A percentile compares a stretch with the other conserved stretches of the same genome.
These are phyloP conservation scores for Agrotis clavis DNA, from an alignment of 2,888 invertebrate species.

Conservation along the genomic window DNA sequence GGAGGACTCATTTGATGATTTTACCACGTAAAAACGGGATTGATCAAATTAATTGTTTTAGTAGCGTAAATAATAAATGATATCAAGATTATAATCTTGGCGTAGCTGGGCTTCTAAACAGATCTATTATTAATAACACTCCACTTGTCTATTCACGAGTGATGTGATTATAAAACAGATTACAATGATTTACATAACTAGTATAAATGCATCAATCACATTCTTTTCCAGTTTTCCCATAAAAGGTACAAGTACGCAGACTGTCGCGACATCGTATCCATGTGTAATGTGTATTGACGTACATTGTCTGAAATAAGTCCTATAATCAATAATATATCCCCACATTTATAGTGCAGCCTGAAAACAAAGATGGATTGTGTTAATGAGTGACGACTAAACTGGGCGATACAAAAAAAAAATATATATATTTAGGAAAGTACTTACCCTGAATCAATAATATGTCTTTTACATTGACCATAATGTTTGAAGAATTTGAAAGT, in stretches of 20 bases:
- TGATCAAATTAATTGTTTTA: too few species aligned
- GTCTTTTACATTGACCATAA: too few species aligned
- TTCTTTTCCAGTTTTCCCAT: slow-evolving; percentile 52
- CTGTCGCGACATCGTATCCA: slow-evolving; percentile 19
- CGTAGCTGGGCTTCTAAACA: neutral
- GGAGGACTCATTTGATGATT: too few species aligned
- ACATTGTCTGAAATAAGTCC: neutral
- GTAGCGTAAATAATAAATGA: too few species aligned
- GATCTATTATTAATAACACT: neutral
- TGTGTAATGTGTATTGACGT: slow-evolving; percentile 28
- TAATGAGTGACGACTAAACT: too few species aligned
- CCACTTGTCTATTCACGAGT: neutral
- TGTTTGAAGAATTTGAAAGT: too few species aligned
- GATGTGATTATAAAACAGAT: slow-evolving; percentile 45
- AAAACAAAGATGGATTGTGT: neutral
- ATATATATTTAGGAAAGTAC: too few species aligned
- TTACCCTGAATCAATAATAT: too few species aligned
- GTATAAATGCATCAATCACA: slow-evolving; percentile 43
- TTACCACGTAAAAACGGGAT: too few species aligned
- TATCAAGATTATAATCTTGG: neutral
- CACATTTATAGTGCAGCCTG: neutral
- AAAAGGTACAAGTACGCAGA: slow-evolving; percentile 11
- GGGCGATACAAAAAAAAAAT: too few species aligned
- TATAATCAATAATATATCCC: too few species aligned
- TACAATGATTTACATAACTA: slow-evolving; percentile 37